phyloP scores from a whole-genome alignment of 1,140 invertebrate genomes.

The Eciton burchellii region DNA sequence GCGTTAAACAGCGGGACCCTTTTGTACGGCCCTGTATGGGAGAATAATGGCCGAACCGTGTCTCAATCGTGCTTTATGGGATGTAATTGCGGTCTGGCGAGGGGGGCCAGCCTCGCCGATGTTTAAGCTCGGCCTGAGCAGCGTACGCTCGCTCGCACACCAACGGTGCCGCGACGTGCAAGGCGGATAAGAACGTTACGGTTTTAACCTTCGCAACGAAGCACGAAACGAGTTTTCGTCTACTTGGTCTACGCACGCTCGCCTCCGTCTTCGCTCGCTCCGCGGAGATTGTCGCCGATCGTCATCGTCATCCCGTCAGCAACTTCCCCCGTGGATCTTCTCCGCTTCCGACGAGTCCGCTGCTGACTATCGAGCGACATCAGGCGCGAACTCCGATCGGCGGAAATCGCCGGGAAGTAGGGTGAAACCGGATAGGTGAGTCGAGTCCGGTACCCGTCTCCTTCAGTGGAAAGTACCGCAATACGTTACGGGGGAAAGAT shows the following conservation, averaged over 20 bases:
- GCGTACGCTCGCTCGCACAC: conserved; percentile 29
- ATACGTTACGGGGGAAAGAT: background rate
- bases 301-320: background rate
- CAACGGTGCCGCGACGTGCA: conserved; percentile 14
- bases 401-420: background rate
- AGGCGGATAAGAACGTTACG: conserved; percentile 74
- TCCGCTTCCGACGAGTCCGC: background rate
- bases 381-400: background rate
- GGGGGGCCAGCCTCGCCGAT: conserved; percentile 72
- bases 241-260: conserved; percentile 15
- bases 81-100: conserved; percentile 83
- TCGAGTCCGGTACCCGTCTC: background rate
- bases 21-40: conserved; percentile 79
- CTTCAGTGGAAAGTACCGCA: background rate
- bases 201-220: conserved; percentile 78
- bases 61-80: conserved; percentile 84
- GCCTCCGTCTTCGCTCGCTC: background rate
- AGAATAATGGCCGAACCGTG: conserved; percentile 83
- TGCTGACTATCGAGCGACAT: background rate
- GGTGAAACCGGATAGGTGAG: background rate
- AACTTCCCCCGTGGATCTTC: background rate
- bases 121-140: conserved; percentile 73
- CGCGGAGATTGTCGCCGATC: background rate
- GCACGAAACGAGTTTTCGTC: conserved; percentile 75
- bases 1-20: conserved; percentile 71